phyloP scores from a whole-genome alignment of 2,888 invertebrate species.

The Deroplatys truncata region DNA sequence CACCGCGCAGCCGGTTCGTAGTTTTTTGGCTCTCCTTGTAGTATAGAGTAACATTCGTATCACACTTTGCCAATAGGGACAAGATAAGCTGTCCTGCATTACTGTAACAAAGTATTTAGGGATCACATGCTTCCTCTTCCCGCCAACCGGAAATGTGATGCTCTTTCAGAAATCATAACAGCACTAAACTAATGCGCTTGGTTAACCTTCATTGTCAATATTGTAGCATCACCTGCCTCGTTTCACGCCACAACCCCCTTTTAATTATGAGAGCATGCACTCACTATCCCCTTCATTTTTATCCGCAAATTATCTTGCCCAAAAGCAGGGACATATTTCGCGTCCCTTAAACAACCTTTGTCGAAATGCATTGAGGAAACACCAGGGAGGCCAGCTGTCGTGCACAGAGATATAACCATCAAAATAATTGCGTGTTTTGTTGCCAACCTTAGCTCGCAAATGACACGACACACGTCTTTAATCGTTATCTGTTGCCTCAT shows the following conservation, averaged over 20 bases:
- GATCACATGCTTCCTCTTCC: too few species aligned
- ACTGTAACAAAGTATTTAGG: too few species aligned
- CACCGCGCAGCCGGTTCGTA: too few species aligned
- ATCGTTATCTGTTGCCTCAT: background rate
- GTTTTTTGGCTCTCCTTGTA: too few species aligned
- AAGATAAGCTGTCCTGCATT: too few species aligned
- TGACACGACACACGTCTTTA: background rate
- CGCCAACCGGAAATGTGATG: background rate
- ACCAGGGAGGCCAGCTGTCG: background rate
- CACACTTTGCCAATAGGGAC: too few species aligned
- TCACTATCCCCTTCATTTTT: background rate
- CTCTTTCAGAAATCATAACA: background rate
- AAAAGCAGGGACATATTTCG: background rate
- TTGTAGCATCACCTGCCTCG: background rate
- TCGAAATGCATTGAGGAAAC: background rate
- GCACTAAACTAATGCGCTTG: background rate
- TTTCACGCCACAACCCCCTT: background rate
- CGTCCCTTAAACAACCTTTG: background rate
- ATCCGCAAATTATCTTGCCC: background rate
- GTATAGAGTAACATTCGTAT: too few species aligned
- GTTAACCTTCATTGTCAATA: background rate
- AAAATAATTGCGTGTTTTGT: background rate
- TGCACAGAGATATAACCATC: background rate
- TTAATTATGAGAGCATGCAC: background rate
- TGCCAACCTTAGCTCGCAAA: background rate